Evolutionary conservation across 92 coral and sea anemone species (phyloP).

Genomic region (Palythoa caribaeorum): DNA sequence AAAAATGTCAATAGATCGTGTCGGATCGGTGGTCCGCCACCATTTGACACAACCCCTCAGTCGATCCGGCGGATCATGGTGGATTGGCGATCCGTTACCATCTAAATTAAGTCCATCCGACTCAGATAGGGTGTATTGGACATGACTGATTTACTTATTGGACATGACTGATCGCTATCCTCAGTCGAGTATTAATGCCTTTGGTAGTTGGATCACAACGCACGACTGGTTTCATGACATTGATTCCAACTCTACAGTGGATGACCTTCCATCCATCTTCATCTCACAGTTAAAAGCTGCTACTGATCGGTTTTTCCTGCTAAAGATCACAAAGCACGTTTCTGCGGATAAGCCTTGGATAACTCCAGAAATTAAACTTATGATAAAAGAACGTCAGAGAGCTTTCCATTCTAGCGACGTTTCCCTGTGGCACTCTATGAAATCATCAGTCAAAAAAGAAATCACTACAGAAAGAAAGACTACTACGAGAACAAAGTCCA

Average conservation of each 20-base stretch:
- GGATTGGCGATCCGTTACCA: too few species aligned
- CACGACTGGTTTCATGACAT: background rate
- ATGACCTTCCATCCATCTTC: background rate
- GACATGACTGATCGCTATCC: background rate
- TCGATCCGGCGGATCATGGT: too few species aligned
- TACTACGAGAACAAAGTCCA: too few species aligned
- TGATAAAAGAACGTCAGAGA: background rate
- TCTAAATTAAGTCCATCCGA: too few species aligned
- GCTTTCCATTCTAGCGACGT: background rate
- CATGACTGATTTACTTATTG: too few species aligned
- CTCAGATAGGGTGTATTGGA: too few species aligned
- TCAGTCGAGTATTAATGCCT: constrained; percentile 5
- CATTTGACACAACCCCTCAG: too few species aligned
- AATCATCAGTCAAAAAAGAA: constrained; percentile 1
- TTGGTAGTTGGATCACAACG: constrained; percentile 36
- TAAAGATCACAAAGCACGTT: background rate
- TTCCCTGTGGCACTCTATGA: background rate
- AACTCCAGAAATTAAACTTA: background rate
- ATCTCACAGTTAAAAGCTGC: background rate
- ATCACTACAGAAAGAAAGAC: constrained; percentile 6
- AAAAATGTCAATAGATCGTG: too few species aligned
- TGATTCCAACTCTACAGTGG: background rate
- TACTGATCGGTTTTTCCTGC: background rate
- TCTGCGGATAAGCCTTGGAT: background rate
- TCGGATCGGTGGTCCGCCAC: too few species aligned